Conservation (phyloP, 1,140 invertebrate genomes). For the Hyles euphorbiae region DNA sequence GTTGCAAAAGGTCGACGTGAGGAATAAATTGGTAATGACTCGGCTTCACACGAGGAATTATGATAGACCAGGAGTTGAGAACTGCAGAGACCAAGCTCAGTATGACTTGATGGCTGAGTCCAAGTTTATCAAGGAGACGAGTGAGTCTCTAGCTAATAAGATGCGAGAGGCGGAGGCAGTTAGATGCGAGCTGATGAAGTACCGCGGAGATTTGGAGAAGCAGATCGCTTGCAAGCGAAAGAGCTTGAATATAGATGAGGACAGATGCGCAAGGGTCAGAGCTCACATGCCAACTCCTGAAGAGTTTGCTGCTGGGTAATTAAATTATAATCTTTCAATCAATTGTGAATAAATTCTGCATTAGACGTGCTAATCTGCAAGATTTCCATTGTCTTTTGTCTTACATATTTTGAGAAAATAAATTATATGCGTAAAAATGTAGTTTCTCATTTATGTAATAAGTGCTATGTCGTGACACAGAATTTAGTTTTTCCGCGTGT, state of each 20-base stretch:
- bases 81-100: slow-evolving; percentile 82
- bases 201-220: slow-evolving; percentile 79
- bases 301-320: slow-evolving; percentile 71
- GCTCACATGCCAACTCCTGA: slow-evolving; percentile 81
- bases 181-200: slow-evolving; percentile 77
- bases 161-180: slow-evolving; percentile 78
- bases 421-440: no score
- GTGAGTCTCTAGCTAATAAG: slow-evolving; percentile 63
- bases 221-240: slow-evolving; percentile 85
- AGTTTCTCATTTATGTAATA: no score
- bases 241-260: slow-evolving; percentile 81
- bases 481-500: no score
- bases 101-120: slow-evolving; percentile 72
- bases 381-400: no score
- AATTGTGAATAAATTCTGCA: no score
- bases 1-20: slow-evolving; percentile 78
- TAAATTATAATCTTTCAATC: background rate
- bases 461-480: no score
- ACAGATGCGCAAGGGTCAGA: slow-evolving; percentile 78
- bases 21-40: slow-evolving; percentile 85
- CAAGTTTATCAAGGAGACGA: slow-evolving; percentile 50
- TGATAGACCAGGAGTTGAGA: slow-evolving; percentile 81
- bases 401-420: no score
- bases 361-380: no score
- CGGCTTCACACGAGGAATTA: slow-evolving; percentile 80